A percentile compares a stretch with the other conserved stretches of the same genome.
Evolutionary conservation across 1,140 invertebrate species (phyloP).

Genomic region (Araneus ventricosus): DNA sequence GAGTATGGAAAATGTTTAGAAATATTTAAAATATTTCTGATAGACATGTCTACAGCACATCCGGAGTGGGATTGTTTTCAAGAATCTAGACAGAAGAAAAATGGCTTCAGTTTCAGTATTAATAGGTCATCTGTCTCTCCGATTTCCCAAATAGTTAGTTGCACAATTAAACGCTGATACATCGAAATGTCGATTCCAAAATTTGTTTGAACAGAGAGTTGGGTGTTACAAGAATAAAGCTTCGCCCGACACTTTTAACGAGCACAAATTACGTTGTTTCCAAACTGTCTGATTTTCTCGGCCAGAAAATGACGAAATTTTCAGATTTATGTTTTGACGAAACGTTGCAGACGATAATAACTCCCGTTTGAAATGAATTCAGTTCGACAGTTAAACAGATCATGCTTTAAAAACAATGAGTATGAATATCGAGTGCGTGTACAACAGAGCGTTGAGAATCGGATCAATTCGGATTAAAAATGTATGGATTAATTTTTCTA

Average conservation of each 20-base stretch:
- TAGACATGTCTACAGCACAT: too few species aligned
- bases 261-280: neutral
- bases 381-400: too few species aligned
- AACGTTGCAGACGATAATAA: slow-evolving; percentile 19
- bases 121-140: neutral
- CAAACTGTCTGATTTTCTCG: neutral
- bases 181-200: neutral
- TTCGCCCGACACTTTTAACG: neutral
- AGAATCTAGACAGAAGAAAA: neutral
- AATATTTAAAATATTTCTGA: too few species aligned
- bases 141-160: neutral
- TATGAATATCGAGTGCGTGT: too few species aligned
- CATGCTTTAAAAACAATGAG: too few species aligned
- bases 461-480: too few species aligned
- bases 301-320: neutral
- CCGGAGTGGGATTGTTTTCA: too few species aligned
- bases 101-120: neutral
- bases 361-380: neutral
- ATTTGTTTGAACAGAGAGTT: neutral
- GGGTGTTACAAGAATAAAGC: neutral
- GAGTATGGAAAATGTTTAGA: too few species aligned
- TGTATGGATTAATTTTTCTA: too few species aligned
- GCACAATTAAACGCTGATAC: neutral
- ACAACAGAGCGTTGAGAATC: too few species aligned
- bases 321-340: neutral